Evolutionary conservation across 2,797 vertebrate species (phyloP).

Genomic region (Anguilla marmorata): DNA sequence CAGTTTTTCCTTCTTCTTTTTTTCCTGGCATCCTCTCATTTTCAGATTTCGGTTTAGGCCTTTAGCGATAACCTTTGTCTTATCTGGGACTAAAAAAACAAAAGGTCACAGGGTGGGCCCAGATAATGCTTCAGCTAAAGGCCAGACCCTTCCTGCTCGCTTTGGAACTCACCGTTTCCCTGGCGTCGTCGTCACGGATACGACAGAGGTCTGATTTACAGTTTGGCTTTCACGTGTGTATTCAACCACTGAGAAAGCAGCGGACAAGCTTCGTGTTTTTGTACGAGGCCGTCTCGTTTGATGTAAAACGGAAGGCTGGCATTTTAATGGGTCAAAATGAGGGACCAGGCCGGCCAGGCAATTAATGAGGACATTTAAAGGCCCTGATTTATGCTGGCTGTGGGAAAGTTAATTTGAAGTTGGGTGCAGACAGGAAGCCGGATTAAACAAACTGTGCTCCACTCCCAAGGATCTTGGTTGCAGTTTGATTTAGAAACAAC

Average conservation of each 20-base stretch:
- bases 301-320: not conserved
- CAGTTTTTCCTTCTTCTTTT: not conserved
- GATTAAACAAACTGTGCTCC: not conserved
- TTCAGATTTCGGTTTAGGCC: not conserved
- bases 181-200: not conserved
- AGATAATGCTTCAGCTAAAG: not conserved
- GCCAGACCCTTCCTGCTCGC: not conserved
- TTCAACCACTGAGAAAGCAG: not conserved
- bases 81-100: slow-evolving; percentile 6
- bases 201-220: not conserved
- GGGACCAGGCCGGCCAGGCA: not conserved
- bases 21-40: not conserved
- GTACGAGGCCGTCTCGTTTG: not conserved
- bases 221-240: not conserved
- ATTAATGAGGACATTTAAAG: not conserved
- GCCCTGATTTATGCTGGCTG: not conserved
- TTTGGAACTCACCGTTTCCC: not conserved
- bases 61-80: slow-evolving; percentile 1
- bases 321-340: not conserved
- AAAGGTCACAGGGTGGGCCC: not conserved
- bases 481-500: slow-evolving; percentile 12
- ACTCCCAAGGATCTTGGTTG: not conserved
- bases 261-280: not conserved
- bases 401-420: not conserved
- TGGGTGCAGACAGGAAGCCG: not conserved